Evolutionary conservation across 2,113 vertebrate species (phyloP).

Genomic region (Thunnus maccoyii): DNA sequence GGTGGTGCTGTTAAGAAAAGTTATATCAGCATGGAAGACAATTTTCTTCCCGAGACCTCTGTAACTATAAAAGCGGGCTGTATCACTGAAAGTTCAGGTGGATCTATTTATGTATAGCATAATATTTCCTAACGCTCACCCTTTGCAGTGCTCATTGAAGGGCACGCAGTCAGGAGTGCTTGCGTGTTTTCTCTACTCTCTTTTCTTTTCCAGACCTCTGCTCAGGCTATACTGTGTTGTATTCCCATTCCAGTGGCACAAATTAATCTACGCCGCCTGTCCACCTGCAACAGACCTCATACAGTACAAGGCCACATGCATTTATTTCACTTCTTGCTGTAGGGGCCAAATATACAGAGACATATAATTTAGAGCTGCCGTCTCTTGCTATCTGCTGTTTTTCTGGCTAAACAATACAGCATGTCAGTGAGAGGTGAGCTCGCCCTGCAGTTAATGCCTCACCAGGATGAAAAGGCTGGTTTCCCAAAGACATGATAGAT

Average conservation of each 20-base stretch:
- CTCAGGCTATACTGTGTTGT: conserved; percentile 74
- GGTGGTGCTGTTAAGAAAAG: conserved; percentile 70
- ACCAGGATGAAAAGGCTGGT: conserved; percentile 15
- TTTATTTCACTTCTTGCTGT: conserved; percentile 62
- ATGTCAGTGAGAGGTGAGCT: conserved; percentile 44
- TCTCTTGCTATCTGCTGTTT: conserved; percentile 35
- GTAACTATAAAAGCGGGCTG: conserved; percentile 49
- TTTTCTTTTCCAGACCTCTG: conserved; percentile 61
- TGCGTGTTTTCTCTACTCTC: conserved; percentile 50
- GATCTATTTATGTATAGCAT: conserved; percentile 48
- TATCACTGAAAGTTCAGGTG: conserved; percentile 47
- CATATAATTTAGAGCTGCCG: conserved; percentile 54
- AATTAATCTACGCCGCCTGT: conserved; percentile 84
- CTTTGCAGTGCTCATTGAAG: conserved; percentile 84
- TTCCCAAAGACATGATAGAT: conserved; percentile 20
- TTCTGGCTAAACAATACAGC: conserved; percentile 43
- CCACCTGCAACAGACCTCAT: conserved; percentile 53
- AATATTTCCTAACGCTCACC: conserved; percentile 86
- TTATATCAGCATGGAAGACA: conserved; percentile 48
- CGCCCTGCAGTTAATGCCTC: neutral
- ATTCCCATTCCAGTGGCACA: conserved; percentile 86
- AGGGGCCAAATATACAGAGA: conserved; percentile 51
- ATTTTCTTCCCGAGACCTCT: conserved; percentile 65
- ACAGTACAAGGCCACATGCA: conserved; percentile 65
- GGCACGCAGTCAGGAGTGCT: conserved; percentile 80